Percentiles rank a stretch among this genome's conserved stretches.
These are phyloP conservation scores for Drosophila mulleri DNA, from an alignment of 2,888 invertebrate genomes.

Conservation along the genomic window DNA sequence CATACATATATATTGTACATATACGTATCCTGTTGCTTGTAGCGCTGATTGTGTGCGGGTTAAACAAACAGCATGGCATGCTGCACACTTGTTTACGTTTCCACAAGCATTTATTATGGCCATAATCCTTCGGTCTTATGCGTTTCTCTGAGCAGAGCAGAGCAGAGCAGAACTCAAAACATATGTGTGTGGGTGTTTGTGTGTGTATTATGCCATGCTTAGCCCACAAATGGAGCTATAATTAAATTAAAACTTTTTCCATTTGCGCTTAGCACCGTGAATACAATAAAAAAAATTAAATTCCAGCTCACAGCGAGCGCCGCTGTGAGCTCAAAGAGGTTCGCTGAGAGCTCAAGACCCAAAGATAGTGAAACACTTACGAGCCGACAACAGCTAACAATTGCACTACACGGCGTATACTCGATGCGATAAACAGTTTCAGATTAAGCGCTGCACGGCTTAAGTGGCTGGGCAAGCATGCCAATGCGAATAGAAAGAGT, in stretches of 20 bases:
- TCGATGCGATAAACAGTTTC: constrained; percentile 64
- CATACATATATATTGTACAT: background rate
- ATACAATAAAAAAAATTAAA: constrained; percentile 35
- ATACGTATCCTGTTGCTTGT: constrained; percentile 54
- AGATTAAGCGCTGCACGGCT: constrained; percentile 55
- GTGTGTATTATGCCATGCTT: constrained; percentile 42
- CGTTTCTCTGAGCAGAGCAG: constrained; percentile 25
- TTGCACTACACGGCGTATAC: constrained; percentile 60
- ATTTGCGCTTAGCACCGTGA: constrained; percentile 29
- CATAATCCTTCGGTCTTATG: constrained; percentile 73
- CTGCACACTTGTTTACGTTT: constrained; percentile 53
- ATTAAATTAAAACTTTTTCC: constrained; percentile 77
- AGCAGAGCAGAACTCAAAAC: constrained; percentile 6
- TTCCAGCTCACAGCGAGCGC: constrained; percentile 36
- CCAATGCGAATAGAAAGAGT: constrained; percentile 11
- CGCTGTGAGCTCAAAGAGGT: constrained; percentile 31
- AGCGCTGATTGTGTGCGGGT: constrained; percentile 15
- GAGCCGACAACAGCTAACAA: constrained; percentile 31
- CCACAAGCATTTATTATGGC: constrained; percentile 66
- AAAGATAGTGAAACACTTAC: constrained; percentile 19
- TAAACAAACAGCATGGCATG: constrained; percentile 59
- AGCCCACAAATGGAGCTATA: constrained; percentile 67
- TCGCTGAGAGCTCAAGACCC: constrained; percentile 11
- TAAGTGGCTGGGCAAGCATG: constrained; percentile 36
- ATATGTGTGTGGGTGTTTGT: constrained; percentile 39